These are phyloP conservation scores for Harpagoxenus sublaevis DNA, from an alignment of 2,888 invertebrate genomes.

Conservation along the genomic window DNA sequence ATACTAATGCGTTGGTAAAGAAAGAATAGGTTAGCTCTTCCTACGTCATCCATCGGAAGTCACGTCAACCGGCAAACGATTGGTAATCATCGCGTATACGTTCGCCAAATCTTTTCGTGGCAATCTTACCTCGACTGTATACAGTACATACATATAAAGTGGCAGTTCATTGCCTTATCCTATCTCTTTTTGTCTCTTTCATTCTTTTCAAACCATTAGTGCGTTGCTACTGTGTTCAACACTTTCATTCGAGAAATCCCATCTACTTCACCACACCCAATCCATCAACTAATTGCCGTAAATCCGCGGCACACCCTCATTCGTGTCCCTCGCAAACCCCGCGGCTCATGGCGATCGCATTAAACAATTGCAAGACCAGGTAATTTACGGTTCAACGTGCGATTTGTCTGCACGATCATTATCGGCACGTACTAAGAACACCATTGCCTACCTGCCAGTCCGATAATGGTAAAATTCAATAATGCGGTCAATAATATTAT, in stretches of 20 bases:
- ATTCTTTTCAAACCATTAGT: constrained; percentile 41
- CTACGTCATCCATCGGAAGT: constrained; percentile 39
- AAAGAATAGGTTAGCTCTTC: constrained; percentile 24
- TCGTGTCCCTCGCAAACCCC: constrained; percentile 49
- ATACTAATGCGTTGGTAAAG: constrained; percentile 32
- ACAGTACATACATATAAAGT: not conserved
- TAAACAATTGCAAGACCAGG: constrained; percentile 40
- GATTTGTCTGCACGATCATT: constrained; percentile 21
- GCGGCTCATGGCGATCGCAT: constrained; percentile 40
- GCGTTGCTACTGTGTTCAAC: constrained; percentile 40
- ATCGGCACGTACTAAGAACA: constrained; percentile 15
- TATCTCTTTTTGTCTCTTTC: constrained; percentile 46
- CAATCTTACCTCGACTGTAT: constrained; percentile 48
- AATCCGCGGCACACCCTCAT: constrained; percentile 69
- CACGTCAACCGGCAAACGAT: constrained; percentile 63
- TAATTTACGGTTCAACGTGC: constrained; percentile 38
- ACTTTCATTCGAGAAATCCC: constrained; percentile 62
- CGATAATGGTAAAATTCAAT: constrained; percentile 7
- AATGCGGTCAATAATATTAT: not conserved
- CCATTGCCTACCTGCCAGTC: not conserved
- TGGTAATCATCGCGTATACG: constrained; percentile 57
- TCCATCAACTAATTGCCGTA: constrained; percentile 82
- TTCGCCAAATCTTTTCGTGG: constrained; percentile 60
- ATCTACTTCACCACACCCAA: constrained; percentile 77
- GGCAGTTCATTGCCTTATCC: constrained; percentile 60